A percentile compares a stretch with the other conserved stretches of the same genome.
phyloP scores from a whole-genome alignment of 2,113 vertebrate species.

The Asarcornis scutulata region DNA sequence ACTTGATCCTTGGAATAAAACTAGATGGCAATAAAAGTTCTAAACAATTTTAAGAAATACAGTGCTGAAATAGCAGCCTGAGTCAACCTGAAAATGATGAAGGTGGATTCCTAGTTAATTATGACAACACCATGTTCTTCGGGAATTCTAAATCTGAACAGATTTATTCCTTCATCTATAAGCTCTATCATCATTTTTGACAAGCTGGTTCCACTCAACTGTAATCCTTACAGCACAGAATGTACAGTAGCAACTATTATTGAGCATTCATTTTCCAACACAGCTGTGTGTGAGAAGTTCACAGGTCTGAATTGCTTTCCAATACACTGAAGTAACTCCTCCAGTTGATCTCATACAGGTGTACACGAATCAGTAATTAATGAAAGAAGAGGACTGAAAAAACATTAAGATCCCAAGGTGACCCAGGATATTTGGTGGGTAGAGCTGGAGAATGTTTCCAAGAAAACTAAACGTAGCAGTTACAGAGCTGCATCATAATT shows the following conservation, averaged over 20 bases:
- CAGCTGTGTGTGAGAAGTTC: background rate
- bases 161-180: background rate
- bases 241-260: background rate
- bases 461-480: background rate
- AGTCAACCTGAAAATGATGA: background rate
- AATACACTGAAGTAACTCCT: background rate
- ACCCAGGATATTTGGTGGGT: background rate
- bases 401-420: background rate
- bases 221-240: background rate
- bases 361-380: too few relatives aligned
- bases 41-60: background rate
- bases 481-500: background rate
- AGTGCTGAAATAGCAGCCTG: background rate
- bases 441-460: background rate
- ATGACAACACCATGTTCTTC: background rate
- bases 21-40: background rate
- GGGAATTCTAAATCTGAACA: background rate
- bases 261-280: background rate
- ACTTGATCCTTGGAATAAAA: constrained; percentile 19
- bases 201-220: background rate
- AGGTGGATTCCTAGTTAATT: background rate
- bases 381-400: background rate
- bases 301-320: background rate
- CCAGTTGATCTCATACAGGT: background rate
- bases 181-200: background rate